Percentiles rank a stretch among this genome's conserved stretches.
These are phyloP conservation scores for Malaclemys terrapin DNA, from an alignment of 2,113 vertebrate genomes.

Conservation along the genomic window DNA sequence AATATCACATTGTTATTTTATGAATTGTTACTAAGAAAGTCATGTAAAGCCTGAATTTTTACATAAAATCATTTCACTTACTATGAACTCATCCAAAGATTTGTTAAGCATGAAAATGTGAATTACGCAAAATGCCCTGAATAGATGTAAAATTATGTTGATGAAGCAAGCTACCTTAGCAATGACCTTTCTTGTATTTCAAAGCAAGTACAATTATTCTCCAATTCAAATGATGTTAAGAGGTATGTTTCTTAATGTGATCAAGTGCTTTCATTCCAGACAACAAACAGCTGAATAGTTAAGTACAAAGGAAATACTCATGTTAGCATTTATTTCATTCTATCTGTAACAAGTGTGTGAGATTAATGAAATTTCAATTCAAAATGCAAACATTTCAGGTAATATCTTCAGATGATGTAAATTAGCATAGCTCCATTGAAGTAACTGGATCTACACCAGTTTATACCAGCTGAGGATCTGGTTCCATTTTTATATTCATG, in stretches of 20 bases:
- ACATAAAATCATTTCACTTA: background rate
- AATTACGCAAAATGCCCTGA: background rate
- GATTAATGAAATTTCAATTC: background rate
- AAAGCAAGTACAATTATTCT: background rate
- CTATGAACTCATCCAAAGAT: background rate
- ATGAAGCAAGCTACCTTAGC: slow-evolving; percentile 14
- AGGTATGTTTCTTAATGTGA: background rate
- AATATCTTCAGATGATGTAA: background rate
- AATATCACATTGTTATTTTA: background rate
- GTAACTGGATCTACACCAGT: background rate
- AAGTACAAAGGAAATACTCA: background rate
- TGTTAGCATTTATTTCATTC: background rate
- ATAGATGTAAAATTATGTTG: background rate
- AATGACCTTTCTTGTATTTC: slow-evolving; percentile 10
- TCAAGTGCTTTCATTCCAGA: background rate
- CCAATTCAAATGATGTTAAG: background rate
- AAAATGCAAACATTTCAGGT: background rate
- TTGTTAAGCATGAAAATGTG: background rate
- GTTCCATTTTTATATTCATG: background rate
- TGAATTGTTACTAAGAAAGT: background rate
- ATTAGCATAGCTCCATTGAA: background rate
- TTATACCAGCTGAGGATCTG: background rate
- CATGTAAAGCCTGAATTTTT: slow-evolving; percentile 35
- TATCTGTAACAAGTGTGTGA: background rate
- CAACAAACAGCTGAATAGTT: background rate